Base-by-base conservation (phyloP, 1,140 invertebrate species). In the Phocides pigmalion region DNA sequence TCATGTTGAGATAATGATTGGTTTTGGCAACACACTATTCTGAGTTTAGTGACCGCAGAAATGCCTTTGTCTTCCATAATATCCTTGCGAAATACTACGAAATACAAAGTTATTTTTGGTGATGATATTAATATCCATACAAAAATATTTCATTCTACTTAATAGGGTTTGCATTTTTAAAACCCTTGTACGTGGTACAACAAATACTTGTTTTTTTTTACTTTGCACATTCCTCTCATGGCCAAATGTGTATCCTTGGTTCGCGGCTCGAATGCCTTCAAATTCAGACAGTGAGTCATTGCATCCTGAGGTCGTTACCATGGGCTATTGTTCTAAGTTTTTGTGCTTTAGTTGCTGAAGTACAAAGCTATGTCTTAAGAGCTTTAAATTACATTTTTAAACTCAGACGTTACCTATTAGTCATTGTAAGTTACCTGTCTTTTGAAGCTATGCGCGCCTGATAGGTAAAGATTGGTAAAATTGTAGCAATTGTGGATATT, bases 281-380 rank as follows among this genome's bases (percentile, higher is more conserved):
- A 11, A 32, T 32, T n/a, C 28, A 32, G 28, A 42, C 41, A 42
- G 15, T 81, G 79, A 82, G 58, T 79, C 79, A 81, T 64, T 41
- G 22, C 41, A 54, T 64, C 62, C n/a, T 59, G 54, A 76, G 76
- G 78, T 75, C 72, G 66, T 80, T 79, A 74, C 69, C 78, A 50
- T 44, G 56, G 39, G 42, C 54, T 67, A 74, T 77, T 79, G 76
- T 82, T 72, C 76, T 68, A 71, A 35, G n/a, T 42, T 79, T 72
- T 79, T 72, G 12, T 22, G 37, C 3, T n/a, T 20, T 42, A 15
- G 51, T 42, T 16, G n/a, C 12, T 41, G 25, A 22, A 41, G 41
- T 59, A 42, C 19, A 62, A 47, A 65, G 35, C 51, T 51, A 14
- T 44, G 39, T 25, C 25, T 41, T 4, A 11, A 46, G 35, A 64